These are phyloP conservation scores for Gadopsis bispinosus DNA, from an alignment of 2,797 vertebrate species.

Conservation along the genomic window DNA sequence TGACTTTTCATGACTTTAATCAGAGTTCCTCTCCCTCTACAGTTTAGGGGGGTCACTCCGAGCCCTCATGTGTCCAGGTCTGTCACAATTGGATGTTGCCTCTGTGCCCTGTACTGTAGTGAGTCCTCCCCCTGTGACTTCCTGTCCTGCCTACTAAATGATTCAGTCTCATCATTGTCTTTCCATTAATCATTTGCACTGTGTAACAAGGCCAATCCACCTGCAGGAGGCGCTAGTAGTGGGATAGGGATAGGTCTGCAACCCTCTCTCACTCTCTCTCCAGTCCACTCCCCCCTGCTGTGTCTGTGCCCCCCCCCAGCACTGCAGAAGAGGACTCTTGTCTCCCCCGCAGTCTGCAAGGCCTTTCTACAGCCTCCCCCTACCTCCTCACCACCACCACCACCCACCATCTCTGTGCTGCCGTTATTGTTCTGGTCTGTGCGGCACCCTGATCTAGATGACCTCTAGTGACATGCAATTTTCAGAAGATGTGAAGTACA, in stretches of 20 bases:
- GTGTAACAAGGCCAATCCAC: conserved; percentile 14
- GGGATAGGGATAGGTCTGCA: conserved; percentile 20
- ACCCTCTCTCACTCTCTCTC: conserved; percentile 18
- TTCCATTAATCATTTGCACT: conserved; percentile 29
- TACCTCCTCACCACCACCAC: not conserved
- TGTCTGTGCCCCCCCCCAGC: conserved; percentile 36
- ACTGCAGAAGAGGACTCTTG: conserved; percentile 70
- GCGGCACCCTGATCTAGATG: conserved; percentile 52
- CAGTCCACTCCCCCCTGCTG: conserved; percentile 4
- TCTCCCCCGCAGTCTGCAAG: conserved; percentile 58
- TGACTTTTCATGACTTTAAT: not conserved
- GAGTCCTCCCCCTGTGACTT: not conserved
- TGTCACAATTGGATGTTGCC: not conserved
- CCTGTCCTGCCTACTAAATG: conserved; percentile 14
- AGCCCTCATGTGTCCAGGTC: not conserved
- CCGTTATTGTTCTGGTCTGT: conserved; percentile 53
- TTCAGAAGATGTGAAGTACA: conserved; percentile 33
- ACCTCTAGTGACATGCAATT: conserved; percentile 50
- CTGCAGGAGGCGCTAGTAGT: conserved; percentile 61
- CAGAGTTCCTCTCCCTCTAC: not conserved
- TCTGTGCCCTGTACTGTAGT: not conserved
- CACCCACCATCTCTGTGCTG: conserved; percentile 24
- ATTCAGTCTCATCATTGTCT: conserved; percentile 33
- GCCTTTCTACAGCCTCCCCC: conserved; percentile 44
- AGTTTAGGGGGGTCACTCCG: not conserved